phyloP scores from a whole-genome alignment of 2,888 invertebrate genomes.

The Apamea sordens region DNA sequence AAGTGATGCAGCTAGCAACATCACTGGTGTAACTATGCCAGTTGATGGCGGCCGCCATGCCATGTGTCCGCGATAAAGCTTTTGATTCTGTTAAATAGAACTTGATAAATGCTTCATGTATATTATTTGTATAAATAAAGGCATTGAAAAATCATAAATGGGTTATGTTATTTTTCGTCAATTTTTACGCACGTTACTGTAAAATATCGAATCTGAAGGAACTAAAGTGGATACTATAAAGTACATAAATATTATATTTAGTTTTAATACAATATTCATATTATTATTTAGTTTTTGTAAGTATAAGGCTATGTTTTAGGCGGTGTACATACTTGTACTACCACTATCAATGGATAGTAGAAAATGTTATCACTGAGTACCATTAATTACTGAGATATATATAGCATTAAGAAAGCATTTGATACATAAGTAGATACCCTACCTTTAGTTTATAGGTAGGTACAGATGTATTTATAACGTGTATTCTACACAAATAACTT shows the following conservation, averaged over 20 bases:
- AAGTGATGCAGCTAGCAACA: slow-evolving; percentile 95
- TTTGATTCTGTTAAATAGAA: background rate
- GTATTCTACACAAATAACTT: background rate
- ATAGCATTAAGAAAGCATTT: background rate
- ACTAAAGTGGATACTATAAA: background rate
- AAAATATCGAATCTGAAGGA: background rate
- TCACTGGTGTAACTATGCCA: slow-evolving; percentile 95
- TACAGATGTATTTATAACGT: background rate
- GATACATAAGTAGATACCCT: background rate
- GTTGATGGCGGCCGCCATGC: slow-evolving; percentile 97
- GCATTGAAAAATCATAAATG: background rate
- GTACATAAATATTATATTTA: background rate
- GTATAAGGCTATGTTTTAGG: too few relatives aligned
- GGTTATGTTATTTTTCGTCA: background rate
- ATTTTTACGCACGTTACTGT: background rate
- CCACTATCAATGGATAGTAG: background rate
- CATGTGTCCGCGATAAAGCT: slow-evolving; percentile 94
- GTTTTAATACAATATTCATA: too few relatives aligned
- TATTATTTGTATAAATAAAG: slow-evolving; percentile 34
- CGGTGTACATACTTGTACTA: background rate
- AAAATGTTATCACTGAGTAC: background rate
- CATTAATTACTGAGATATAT: background rate
- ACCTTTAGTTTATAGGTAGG: background rate
- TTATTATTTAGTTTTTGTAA: too few relatives aligned
- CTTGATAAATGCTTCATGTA: background rate